These are phyloP conservation scores for Allobates femoralis DNA, from an alignment of 2,797 vertebrate genomes.

Conservation along the genomic window DNA sequence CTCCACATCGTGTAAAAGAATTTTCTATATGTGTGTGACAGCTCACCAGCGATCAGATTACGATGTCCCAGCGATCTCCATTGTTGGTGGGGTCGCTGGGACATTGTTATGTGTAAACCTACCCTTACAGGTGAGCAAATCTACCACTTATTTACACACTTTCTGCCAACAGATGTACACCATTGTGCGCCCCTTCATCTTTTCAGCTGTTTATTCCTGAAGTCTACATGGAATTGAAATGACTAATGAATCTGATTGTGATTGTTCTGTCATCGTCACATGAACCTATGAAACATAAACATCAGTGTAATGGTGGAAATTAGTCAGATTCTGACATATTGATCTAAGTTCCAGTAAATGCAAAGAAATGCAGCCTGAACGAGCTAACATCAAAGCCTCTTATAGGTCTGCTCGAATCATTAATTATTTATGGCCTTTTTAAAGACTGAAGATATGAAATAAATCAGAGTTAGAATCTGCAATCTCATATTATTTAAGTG, in stretches of 20 bases:
- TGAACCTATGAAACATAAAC: not conserved
- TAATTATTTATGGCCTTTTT: slow-evolving; percentile 37
- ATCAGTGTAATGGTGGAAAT: not conserved
- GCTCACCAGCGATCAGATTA: too few relatives aligned
- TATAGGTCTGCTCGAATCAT: slow-evolving; percentile 19
- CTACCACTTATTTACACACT: too few relatives aligned
- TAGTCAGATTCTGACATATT: slow-evolving; percentile 46
- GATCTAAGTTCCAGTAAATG: slow-evolving; percentile 54
- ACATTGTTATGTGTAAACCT: too few relatives aligned
- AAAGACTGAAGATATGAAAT: slow-evolving; percentile 18
- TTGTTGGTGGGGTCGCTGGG: too few relatives aligned
- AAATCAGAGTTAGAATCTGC: not conserved
- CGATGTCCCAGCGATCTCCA: too few relatives aligned
- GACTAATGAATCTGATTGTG: not conserved
- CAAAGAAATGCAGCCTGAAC: slow-evolving; percentile 4
- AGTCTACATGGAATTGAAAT: not conserved
- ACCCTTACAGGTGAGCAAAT: too few relatives aligned
- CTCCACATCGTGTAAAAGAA: too few relatives aligned
- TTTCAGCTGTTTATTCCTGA: too few relatives aligned
- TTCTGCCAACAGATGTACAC: too few relatives aligned
- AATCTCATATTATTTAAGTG: slow-evolving; percentile 26
- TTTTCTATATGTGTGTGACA: too few relatives aligned
- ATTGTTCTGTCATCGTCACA: not conserved
- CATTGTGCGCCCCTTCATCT: too few relatives aligned
- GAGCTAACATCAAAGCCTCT: slow-evolving; percentile 42